Evolutionary conservation across 2,113 vertebrate genomes (phyloP).

Genomic region (Tetrax tetrax): DNA sequence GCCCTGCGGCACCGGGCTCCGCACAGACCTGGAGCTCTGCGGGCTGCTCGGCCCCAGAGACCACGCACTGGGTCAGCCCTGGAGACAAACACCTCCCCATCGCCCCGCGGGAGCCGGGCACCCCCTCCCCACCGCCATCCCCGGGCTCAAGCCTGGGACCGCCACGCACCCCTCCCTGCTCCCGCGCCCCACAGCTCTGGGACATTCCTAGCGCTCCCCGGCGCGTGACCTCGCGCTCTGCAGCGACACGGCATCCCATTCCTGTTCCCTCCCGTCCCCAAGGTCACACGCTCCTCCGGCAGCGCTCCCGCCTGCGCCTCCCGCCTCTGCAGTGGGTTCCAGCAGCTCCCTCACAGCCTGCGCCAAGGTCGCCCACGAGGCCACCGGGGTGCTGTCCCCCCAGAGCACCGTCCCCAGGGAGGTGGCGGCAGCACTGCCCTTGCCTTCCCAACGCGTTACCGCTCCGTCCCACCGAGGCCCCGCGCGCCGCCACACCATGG

Average conservation of each 20-base stretch:
- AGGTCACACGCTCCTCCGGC: neutral
- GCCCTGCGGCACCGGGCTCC: neutral
- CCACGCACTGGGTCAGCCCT: fast-evolving
- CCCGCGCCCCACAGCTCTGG: neutral
- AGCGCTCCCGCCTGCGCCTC: fast-evolving
- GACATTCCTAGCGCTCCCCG: neutral
- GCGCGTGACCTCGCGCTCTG: fast-evolving
- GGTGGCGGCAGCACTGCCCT: neutral
- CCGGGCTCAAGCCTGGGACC: fast-evolving
- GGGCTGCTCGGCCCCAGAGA: neutral
- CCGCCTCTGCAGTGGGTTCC: neutral
- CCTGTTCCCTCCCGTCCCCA: neutral
- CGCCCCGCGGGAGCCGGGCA: fast-evolving
- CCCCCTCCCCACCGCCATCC: neutral
- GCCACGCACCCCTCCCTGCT: fast-evolving
- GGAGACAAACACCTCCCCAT: neutral
- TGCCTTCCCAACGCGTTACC: neutral
- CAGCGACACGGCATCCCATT: neutral
- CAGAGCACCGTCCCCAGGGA: fast-evolving
- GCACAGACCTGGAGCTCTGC: fast-evolving
- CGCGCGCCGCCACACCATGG: fast-evolving
- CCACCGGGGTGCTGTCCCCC: neutral
- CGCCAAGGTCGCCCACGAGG: fast-evolving
- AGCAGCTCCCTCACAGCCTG: neutral
- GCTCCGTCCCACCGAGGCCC: fast-evolving